Evolutionary conservation across 2,113 vertebrate genomes (phyloP).

Genomic region (Hippocampus barbouri): DNA sequence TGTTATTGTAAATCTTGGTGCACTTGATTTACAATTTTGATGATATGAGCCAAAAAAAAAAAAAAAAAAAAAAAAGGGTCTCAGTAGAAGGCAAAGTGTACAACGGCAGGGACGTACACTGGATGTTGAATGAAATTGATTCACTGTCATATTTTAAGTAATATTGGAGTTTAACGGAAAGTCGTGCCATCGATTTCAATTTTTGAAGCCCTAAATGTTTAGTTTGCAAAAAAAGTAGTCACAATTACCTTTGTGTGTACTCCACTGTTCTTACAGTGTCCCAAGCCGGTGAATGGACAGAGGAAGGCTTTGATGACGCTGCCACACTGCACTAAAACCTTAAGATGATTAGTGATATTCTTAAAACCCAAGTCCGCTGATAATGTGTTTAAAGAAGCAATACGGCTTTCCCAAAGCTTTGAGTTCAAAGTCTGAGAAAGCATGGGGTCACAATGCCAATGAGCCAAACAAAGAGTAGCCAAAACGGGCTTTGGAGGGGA

Average conservation of each 20-base stretch:
- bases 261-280: slow-evolving; percentile 39
- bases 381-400: slow-evolving; percentile 81
- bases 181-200: not conserved
- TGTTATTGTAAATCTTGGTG: slow-evolving; percentile 2
- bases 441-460: slow-evolving; percentile 79
- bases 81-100: slow-evolving; percentile 4
- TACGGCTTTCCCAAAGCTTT: slow-evolving; percentile 74
- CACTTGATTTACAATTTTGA: not conserved
- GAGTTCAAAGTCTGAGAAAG: slow-evolving; percentile 76
- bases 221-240: slow-evolving; percentile 13
- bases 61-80: slow-evolving; percentile 8
- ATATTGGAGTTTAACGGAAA: not conserved
- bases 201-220: not conserved
- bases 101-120: not conserved
- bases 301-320: slow-evolving; percentile 47
- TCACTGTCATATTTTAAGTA: not conserved
- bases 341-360: slow-evolving; percentile 77
- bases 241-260: slow-evolving; percentile 16
- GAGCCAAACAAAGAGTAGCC: slow-evolving; percentile 76
- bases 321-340: slow-evolving; percentile 75
- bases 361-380: slow-evolving; percentile 73
- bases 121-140: not conserved
- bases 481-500: slow-evolving; percentile 73
- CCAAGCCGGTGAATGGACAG: slow-evolving; percentile 21
- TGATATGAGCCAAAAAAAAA: slow-evolving; percentile 5